Conservation (phyloP, 2,888 invertebrate species). For the Omphaloscelis lunosa region DNA sequence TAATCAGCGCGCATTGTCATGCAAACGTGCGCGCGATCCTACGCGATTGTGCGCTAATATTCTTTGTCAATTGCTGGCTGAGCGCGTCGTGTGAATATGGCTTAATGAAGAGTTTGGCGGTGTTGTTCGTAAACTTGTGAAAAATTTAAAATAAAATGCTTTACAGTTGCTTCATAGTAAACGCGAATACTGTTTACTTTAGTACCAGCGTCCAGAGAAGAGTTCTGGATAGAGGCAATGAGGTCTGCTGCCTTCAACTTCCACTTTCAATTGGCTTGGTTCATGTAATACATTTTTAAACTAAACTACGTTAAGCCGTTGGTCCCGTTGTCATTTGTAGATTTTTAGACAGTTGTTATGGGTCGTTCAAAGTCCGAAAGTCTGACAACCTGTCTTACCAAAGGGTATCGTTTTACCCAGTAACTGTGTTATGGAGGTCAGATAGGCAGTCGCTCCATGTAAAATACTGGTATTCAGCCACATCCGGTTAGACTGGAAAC, state of each 20-base stretch:
- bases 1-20: constrained; percentile 57
- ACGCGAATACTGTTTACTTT: not conserved
- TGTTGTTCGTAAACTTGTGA: constrained; percentile 6
- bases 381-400: not conserved
- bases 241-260: not conserved
- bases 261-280: not conserved
- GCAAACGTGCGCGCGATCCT: constrained; percentile 47
- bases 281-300: not conserved
- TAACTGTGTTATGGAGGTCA: not conserved
- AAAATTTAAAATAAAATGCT: not conserved
- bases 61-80: constrained; percentile 15
- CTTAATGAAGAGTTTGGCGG: constrained; percentile 20
- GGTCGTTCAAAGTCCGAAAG: not conserved
- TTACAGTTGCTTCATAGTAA: not conserved
- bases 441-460: too few species aligned
- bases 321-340: not conserved
- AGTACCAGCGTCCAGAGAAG: not conserved
- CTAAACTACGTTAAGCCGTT: not conserved
- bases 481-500: not conserved
- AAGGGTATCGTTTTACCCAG: not conserved
- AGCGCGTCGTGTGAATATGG: not conserved
- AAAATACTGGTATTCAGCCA: too few species aligned
- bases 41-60: constrained; percentile 37
- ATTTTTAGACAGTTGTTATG: not conserved
- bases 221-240: not conserved